phyloP scores from a whole-genome alignment of 2,888 invertebrate species.

The Anthophora plumipes region DNA sequence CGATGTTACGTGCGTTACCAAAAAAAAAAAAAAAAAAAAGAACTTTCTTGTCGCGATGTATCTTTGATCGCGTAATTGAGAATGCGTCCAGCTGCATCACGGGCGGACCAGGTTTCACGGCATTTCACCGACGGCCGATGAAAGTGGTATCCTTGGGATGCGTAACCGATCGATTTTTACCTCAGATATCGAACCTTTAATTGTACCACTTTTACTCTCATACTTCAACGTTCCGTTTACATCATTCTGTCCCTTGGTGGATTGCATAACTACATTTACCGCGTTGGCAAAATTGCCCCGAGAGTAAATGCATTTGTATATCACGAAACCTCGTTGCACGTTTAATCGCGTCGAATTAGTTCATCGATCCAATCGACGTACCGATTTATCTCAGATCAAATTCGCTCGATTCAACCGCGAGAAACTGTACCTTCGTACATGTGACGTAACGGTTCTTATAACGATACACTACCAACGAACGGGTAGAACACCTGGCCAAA shows the following conservation, averaged over 20 bases:
- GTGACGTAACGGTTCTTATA: slow-evolving; percentile 1
- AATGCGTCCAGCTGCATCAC: slow-evolving; percentile 5
- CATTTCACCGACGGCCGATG: slow-evolving; percentile 8
- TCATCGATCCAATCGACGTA: neutral
- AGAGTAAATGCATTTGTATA: neutral
- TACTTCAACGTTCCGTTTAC: neutral
- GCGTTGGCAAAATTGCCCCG: neutral
- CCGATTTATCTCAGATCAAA: neutral
- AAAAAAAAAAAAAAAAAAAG: too few relatives aligned
- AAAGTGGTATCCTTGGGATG: slow-evolving; percentile 32
- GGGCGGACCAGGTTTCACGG: neutral
- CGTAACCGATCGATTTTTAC: slow-evolving; percentile 27
- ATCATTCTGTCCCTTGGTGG: neutral
- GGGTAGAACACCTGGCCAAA: neutral
- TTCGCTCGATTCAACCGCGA: too few relatives aligned
- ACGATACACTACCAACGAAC: neutral
- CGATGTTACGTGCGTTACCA: slow-evolving; percentile 51
- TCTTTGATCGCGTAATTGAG: slow-evolving; percentile 49
- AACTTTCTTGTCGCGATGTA: slow-evolving; percentile 40
- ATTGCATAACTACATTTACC: neutral
- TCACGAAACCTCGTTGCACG: neutral
- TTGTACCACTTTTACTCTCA: neutral
- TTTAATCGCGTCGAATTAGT: neutral
- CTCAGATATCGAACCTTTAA: slow-evolving; percentile 12
- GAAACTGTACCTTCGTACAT: neutral